These are phyloP conservation scores for Rhombomys opimus DNA, from an alignment of 2,113 vertebrate genomes.

Conservation along the genomic window DNA sequence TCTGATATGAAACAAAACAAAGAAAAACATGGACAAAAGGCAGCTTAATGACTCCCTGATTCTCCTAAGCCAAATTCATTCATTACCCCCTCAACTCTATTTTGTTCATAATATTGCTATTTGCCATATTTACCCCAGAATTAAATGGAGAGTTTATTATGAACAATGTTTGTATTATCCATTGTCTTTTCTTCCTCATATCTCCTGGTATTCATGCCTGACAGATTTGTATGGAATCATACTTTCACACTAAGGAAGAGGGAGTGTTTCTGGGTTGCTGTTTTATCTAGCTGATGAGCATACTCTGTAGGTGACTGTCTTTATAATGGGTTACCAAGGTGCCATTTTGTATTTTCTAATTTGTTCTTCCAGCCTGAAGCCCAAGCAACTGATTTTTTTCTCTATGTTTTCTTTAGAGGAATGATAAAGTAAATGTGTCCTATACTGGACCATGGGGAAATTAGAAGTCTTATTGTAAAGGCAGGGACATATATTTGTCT, in stretches of 20 bases:
- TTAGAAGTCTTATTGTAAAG: not conserved
- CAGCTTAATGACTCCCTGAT: not conserved
- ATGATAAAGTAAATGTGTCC: not conserved
- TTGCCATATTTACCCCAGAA: not conserved
- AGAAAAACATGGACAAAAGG: not conserved
- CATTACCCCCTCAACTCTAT: not conserved
- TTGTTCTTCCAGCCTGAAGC: not conserved
- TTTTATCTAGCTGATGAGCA: not conserved
- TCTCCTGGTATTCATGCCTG: not conserved
- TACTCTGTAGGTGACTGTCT: not conserved
- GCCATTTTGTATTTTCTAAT: constrained; percentile 7
- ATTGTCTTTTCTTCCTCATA: not conserved
- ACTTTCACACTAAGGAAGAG: not conserved
- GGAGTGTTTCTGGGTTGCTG: not conserved
- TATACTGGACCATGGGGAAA: not conserved
- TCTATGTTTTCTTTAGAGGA: not conserved
- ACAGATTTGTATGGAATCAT: not conserved
- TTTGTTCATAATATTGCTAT: not conserved
- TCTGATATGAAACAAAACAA: not conserved
- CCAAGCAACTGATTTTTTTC: not conserved
- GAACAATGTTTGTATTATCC: not conserved
- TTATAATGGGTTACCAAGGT: not conserved
- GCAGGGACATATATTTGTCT: not conserved
- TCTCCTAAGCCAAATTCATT: not conserved
- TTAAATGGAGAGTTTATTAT: not conserved